Evolutionary conservation across 37 sponge, comb jelly and placozoan species (phyloP).

Genomic region (Crambe crambe): DNA sequence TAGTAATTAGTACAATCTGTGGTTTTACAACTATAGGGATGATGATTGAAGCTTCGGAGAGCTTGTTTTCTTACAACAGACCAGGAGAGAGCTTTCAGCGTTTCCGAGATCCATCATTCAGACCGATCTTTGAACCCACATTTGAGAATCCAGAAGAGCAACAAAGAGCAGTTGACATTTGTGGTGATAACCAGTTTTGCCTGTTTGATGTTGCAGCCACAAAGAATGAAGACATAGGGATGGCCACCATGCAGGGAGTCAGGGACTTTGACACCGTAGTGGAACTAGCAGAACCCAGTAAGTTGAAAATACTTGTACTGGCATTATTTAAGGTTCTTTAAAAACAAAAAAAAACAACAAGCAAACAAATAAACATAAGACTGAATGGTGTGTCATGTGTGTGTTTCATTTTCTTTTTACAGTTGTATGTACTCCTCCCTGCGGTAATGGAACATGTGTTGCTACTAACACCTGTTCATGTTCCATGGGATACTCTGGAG

Average conservation of each 20-base stretch:
- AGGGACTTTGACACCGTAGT: conserved; percentile 27
- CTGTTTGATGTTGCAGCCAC: conserved; percentile 61
- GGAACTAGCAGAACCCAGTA: conserved; percentile 39
- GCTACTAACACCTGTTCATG: conserved; percentile 58
- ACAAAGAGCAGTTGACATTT: conserved; percentile 35
- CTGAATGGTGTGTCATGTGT: too few relatives aligned
- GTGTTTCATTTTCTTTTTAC: background rate
- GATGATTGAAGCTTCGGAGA: conserved; percentile 10
- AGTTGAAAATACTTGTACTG: background rate
- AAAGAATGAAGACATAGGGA: conserved; percentile 41
- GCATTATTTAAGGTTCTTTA: background rate
- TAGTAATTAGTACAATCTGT: too few relatives aligned
- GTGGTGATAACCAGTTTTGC: conserved; percentile 44
- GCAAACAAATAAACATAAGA: too few relatives aligned
- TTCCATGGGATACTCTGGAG: conserved; percentile 51
- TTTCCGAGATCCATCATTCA: conserved; percentile 44
- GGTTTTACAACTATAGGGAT: conserved; percentile 64
- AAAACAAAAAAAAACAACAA: too few relatives aligned
- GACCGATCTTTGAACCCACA: conserved; percentile 31
- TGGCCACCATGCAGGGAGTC: conserved; percentile 35
- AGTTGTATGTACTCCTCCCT: conserved; percentile 72
- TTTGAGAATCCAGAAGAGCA: conserved; percentile 36
- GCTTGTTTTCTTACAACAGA: conserved; percentile 37
- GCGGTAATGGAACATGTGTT: conserved; percentile 73
- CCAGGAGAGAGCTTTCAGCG: conserved; percentile 4